Conservation (phyloP, 2,797 vertebrate genomes). For the Champsocephalus esox region DNA sequence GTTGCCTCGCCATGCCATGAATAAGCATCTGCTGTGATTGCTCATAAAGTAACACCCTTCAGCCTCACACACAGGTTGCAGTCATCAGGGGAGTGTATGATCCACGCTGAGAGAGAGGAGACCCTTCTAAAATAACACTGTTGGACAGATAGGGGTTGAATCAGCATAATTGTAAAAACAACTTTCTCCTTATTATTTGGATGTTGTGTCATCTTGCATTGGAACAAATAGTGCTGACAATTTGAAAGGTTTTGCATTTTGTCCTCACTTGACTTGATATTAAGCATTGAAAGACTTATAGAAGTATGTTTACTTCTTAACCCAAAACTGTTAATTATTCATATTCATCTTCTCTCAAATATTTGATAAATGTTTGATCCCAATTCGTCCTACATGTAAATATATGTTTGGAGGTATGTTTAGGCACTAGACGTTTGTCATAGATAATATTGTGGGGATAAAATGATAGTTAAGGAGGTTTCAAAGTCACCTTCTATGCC, state of each 20-base stretch:
- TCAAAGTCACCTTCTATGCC: slow-evolving; percentile 57
- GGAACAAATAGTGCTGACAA: not conserved
- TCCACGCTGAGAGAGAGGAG: not conserved
- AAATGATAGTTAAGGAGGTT: slow-evolving; percentile 22
- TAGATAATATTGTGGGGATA: not conserved
- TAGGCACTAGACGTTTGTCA: not conserved
- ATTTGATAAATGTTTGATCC: not conserved
- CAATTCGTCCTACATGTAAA: not conserved
- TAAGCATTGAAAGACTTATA: not conserved
- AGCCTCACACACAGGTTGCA: slow-evolving; percentile 10
- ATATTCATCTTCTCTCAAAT: not conserved
- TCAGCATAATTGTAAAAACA: slow-evolving; percentile 19
- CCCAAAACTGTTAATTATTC: not conserved
- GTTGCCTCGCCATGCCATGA: slow-evolving; percentile 51
- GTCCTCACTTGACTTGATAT: slow-evolving; percentile 1
- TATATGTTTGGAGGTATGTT: not conserved
- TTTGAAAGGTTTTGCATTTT: not conserved
- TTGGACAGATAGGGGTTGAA: slow-evolving; percentile 19
- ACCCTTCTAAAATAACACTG: not conserved
- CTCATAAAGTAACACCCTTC: slow-evolving; percentile 30
- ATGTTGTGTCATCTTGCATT: not conserved
- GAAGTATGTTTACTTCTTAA: not conserved
- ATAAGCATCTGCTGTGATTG: slow-evolving; percentile 58
- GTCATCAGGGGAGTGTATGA: not conserved
- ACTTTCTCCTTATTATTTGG: not conserved